These are phyloP conservation scores for Lerema accius DNA, from an alignment of 1,140 invertebrate genomes.

Conservation along the genomic window DNA sequence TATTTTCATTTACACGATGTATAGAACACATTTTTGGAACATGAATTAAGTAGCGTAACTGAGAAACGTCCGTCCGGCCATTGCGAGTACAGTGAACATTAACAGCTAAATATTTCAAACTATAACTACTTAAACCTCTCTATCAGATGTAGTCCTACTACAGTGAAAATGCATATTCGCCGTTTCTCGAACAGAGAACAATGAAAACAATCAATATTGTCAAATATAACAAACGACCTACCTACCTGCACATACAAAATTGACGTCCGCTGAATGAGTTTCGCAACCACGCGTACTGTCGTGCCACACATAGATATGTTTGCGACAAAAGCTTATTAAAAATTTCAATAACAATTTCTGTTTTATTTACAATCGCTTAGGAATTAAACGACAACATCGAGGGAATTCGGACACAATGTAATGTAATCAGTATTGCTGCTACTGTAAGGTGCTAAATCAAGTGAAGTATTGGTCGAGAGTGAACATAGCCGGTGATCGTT, in stretches of 20 bases:
- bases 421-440: too few species aligned
- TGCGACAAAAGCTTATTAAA: constrained; percentile 78
- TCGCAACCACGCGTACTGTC: constrained; percentile 53
- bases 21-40: constrained; percentile 23
- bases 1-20: constrained; percentile 2
- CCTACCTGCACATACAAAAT: constrained; percentile 46
- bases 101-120: constrained; percentile 63
- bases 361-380: constrained; percentile 65
- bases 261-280: constrained; percentile 50
- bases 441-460: constrained; percentile 40
- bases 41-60: not conserved
- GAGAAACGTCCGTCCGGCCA: constrained; percentile 21
- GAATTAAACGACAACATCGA: constrained; percentile 49
- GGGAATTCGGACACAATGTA: constrained; percentile 57
- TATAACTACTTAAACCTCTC: constrained; percentile 66
- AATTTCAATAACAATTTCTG: constrained; percentile 57
- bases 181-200: constrained; percentile 48
- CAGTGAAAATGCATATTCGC: constrained; percentile 61
- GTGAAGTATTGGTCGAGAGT: constrained; percentile 28
- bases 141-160: constrained; percentile 61
- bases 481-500: not conserved
- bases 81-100: constrained; percentile 57
- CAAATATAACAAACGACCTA: constrained; percentile 33
- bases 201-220: constrained; percentile 27
- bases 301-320: constrained; percentile 72